Evolutionary conservation across 2,888 invertebrate species (phyloP).

Genomic region (Monochamus alternatus): DNA sequence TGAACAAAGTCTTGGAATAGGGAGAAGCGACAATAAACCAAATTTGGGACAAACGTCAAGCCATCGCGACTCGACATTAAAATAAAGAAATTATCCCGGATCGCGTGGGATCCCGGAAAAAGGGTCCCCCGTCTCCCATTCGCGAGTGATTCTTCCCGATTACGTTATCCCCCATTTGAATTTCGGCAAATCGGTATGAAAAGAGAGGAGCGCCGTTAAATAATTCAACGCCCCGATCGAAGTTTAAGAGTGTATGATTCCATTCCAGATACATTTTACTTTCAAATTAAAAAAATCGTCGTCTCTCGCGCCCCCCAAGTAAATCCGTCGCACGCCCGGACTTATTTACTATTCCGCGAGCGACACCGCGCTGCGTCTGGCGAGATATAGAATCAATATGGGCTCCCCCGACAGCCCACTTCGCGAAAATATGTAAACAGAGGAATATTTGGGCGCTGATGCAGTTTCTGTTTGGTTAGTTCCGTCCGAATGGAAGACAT

Average conservation of each 20-base stretch:
- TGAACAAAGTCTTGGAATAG: no score
- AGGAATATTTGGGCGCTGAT: conserved; percentile 31
- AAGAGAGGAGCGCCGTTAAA: background rate
- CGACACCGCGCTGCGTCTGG: conserved; percentile 8
- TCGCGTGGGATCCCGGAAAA: background rate
- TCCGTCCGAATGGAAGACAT: conserved; percentile 21
- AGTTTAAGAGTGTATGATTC: background rate
- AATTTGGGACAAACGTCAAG: no score
- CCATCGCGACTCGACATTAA: background rate
- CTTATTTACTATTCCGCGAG: conserved; percentile 23
- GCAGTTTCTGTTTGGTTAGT: conserved; percentile 32
- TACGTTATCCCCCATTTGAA: conserved; percentile 4
- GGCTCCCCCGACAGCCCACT: conserved; percentile 23
- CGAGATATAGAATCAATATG: conserved; percentile 26
- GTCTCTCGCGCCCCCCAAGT: background rate
- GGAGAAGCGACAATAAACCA: no score
- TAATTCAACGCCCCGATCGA: conserved; percentile 8
- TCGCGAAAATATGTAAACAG: conserved; percentile 32
- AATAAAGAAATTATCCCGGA: background rate
- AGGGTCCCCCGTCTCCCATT: background rate
- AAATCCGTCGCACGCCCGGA: conserved; percentile 7
- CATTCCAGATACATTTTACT: conserved; percentile 16
- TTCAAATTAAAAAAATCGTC: conserved; percentile 19
- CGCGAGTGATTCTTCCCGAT: background rate
- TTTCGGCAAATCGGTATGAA: background rate